Evolutionary conservation across 2,113 vertebrate genomes (phyloP).

Genomic region (Orthonyx spaldingii): DNA sequence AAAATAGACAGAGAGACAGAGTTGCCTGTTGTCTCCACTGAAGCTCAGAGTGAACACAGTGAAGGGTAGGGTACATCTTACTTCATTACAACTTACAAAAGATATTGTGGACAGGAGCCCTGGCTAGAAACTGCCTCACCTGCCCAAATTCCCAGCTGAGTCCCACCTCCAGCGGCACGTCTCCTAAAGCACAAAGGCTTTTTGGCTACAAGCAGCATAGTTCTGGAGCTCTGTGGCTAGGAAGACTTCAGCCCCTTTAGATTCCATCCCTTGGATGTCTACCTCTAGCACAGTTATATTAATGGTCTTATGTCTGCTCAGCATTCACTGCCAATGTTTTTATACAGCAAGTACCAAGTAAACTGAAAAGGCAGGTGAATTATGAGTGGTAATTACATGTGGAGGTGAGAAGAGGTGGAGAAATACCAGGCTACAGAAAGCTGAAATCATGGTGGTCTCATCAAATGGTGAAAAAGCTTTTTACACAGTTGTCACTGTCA

Average conservation of each 20-base stretch:
- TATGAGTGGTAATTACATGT: not conserved
- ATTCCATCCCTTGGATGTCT: not conserved
- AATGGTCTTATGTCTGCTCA: not conserved
- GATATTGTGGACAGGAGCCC: not conserved
- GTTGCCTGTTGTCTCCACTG: not conserved
- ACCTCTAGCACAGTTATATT: not conserved
- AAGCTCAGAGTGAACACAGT: not conserved
- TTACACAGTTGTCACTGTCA: not conserved
- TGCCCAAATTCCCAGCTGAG: not conserved
- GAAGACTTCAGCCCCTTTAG: not conserved
- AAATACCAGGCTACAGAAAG: not conserved
- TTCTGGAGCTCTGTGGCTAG: not conserved
- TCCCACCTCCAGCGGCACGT: not conserved
- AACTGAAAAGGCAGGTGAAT: not conserved
- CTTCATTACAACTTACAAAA: not conserved
- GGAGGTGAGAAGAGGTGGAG: not conserved
- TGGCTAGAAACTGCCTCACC: not conserved
- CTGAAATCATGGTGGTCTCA: not conserved
- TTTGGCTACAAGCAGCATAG: not conserved
- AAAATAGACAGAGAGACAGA: not conserved
- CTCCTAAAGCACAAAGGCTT: not conserved
- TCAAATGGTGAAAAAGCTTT: not conserved
- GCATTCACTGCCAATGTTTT: not conserved
- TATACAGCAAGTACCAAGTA: not conserved
- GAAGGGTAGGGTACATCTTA: not conserved